Conservation (phyloP, 2,888 invertebrate genomes). For the Mellilla xanthometata region DNA sequence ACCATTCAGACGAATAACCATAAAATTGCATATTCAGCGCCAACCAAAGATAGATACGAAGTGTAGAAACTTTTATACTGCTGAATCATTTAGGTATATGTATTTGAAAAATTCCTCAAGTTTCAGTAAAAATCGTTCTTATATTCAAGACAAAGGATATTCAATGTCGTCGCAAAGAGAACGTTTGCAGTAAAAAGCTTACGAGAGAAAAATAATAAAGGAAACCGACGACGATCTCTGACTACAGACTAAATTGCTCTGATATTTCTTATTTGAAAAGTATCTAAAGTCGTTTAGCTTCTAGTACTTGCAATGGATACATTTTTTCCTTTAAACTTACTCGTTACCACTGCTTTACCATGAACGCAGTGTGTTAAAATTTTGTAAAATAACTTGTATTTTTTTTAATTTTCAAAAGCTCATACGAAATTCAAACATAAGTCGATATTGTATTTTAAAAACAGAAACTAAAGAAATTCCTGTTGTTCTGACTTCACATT, state of each 20-base stretch:
- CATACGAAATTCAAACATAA: conserved; percentile 38
- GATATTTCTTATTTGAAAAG: conserved; percentile 50
- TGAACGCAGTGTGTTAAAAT: too few species aligned
- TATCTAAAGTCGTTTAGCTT: conserved; percentile 59
- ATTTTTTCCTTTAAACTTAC: too few species aligned
- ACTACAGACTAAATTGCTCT: conserved; percentile 48
- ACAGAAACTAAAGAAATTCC: conserved; percentile 31
- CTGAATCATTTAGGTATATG: conserved; percentile 53
- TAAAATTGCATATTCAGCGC: conserved; percentile 67
- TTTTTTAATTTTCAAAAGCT: conserved; percentile 22
- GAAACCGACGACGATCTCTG: conserved; percentile 31
- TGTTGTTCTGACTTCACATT: conserved; percentile 36
- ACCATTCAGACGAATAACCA: conserved; percentile 59
- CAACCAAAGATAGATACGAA: conserved; percentile 55
- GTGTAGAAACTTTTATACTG: conserved; percentile 54
- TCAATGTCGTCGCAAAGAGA: conserved; percentile 43
- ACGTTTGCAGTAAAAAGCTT: conserved; percentile 44
- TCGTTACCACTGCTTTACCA: too few species aligned
- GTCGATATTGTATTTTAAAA: conserved; percentile 33
- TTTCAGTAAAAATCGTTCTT: conserved; percentile 47
- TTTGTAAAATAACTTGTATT: too few species aligned
- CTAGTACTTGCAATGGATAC: conserved; percentile 47
- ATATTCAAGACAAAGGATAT: conserved; percentile 51
- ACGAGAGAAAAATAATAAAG: conserved; percentile 46
- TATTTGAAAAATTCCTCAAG: conserved; percentile 45